Evolutionary conservation across 2,797 vertebrate genomes (phyloP).

Genomic region (Ctenochaetus hawaiiensis): DNA sequence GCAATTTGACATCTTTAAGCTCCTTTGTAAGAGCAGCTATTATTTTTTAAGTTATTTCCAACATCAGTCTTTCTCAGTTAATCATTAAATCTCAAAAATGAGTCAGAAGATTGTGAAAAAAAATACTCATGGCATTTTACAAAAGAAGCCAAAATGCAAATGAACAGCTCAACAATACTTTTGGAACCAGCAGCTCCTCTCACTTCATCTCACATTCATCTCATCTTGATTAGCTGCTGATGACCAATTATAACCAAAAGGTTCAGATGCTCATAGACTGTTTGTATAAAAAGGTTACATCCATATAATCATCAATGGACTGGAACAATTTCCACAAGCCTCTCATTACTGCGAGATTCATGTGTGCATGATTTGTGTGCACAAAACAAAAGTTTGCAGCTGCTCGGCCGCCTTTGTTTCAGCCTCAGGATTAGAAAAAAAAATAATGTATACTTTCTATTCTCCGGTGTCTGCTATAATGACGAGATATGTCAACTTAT

Average conservation of each 20-base stretch:
- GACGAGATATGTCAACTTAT: conserved; percentile 43
- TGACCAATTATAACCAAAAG: not conserved
- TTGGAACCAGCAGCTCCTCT: not conserved
- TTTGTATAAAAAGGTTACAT: not conserved
- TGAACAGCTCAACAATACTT: not conserved
- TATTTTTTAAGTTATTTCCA: not conserved
- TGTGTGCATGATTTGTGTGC: not conserved
- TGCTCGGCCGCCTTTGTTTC: conserved; percentile 3
- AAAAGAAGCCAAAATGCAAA: conserved; percentile 4
- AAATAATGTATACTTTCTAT: conserved; percentile 19
- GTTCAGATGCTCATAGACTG: not conserved
- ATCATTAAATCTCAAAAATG: not conserved
- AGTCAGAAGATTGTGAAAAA: not conserved
- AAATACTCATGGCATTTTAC: not conserved
- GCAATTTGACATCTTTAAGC: not conserved
- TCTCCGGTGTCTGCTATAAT: not conserved
- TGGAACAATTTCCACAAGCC: conserved; percentile 9
- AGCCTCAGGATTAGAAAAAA: conserved; percentile 4
- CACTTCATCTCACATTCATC: not conserved
- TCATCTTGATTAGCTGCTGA: conserved; percentile 3
- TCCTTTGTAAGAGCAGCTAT: not conserved
- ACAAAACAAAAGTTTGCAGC: not conserved
- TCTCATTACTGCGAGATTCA: conserved; percentile 24
- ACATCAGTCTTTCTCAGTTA: not conserved
- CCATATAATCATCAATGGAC: not conserved